Evolutionary conservation across 2,113 vertebrate genomes (phyloP), one percentile per base, ranked within the genome.

Genomic region (Theristicus caerulescens): DNA sequence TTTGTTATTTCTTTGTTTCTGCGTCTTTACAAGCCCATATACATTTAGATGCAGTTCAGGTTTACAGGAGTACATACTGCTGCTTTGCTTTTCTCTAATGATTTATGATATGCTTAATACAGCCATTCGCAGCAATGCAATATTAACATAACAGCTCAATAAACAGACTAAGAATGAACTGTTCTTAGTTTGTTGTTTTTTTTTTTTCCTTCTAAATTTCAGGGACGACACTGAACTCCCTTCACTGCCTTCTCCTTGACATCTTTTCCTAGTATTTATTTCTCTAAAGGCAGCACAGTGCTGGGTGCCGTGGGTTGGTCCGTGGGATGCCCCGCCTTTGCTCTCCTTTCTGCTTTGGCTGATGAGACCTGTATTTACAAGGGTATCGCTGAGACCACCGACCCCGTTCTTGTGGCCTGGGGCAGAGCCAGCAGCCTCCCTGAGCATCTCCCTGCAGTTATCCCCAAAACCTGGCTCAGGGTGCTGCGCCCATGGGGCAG

Each of bases 381-480:
- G 17, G 51, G 40, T 8, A 1, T 11, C 6, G 0, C 65, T 16
- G 66, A 62, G 47, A 29, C 2, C 47, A 62, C 36, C 5, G 2
- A 21, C 29, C 54, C 58, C 5, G 59, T 69, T 40, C 66, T 76
- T 27, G 29, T 26, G 69, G 16, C 34, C 51, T 16, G 26, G 51
- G 58, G 57, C 65, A 65, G 57, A 70, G 38, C 59, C 46, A 26
- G 34, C 34, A 61, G 34, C 20, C 10, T 44, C 44, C 67, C 8
- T 0, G 4, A 66, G 62, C 31, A 29, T n/a, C 5, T 67, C 59
- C 69, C 24, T 20, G 38, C 22, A 11, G 18, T 46, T 34, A 21
- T 10, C 4, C 29, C 80, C 4, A 1, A 79, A 16, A 46, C 5
- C 67, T 36, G 49, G 24, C n/a, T 42, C 0, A 1, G 29, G 58